Conservation (phyloP, 1,140 invertebrate genomes). For the Drosophila nebulosa region DNA sequence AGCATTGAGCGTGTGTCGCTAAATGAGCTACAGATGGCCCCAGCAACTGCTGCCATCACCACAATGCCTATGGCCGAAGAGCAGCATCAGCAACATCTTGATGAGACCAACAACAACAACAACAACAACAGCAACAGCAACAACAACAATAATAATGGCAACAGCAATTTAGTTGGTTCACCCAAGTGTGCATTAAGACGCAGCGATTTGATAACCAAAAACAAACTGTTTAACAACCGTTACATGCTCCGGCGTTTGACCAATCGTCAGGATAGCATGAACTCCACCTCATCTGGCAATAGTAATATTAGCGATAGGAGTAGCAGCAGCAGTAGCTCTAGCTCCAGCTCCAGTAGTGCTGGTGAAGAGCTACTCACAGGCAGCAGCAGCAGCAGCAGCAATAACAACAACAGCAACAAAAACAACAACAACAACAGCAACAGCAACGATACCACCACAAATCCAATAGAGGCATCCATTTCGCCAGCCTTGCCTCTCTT, state of each 20-base stretch:
- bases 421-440: constrained; percentile 13
- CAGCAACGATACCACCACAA: constrained; percentile 20
- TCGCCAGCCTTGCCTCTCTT: constrained; percentile 82
- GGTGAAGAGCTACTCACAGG: constrained; percentile 55
- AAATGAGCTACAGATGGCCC: constrained; percentile 85
- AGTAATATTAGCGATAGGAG: constrained; percentile 70
- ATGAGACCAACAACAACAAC: background rate
- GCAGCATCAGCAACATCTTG: background rate
- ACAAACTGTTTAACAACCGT: constrained; percentile 79
- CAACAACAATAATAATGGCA: constrained; percentile 31
- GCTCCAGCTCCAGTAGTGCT: constrained; percentile 38
- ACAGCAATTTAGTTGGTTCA: constrained; percentile 54
- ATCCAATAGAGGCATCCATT: constrained; percentile 36
- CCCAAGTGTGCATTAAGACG: constrained; percentile 78
- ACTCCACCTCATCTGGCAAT: constrained; percentile 76
- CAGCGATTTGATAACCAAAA: constrained; percentile 81
- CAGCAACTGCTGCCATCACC: constrained; percentile 1
- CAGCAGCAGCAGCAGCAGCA: constrained; percentile 14
- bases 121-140: constrained; percentile 42
- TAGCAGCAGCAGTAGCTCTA: constrained; percentile 37
- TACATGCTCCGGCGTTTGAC: constrained; percentile 77
- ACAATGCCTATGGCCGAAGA: background rate
- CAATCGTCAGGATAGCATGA: constrained; percentile 78
- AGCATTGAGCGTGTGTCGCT: constrained; percentile 85
- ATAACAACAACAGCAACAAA: constrained; percentile 18